Conservation (phyloP, 2,113 vertebrate species). For the Chiloscyllium plagiosum region DNA sequence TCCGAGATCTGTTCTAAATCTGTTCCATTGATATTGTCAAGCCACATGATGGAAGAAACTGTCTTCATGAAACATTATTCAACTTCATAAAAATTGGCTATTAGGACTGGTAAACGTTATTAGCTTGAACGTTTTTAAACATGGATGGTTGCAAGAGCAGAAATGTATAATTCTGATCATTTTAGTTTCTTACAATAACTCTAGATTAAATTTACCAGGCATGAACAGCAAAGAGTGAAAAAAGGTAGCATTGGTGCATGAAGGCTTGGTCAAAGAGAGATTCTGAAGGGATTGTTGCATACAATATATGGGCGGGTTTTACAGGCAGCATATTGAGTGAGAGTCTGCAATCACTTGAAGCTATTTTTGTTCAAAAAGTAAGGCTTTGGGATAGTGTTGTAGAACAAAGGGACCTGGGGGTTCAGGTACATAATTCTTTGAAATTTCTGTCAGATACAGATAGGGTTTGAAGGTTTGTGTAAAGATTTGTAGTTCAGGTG, state of each 20-base stretch:
- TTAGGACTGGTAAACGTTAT: neutral
- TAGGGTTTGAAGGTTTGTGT: too few species aligned
- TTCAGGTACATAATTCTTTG: too few species aligned
- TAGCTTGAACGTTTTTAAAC: neutral
- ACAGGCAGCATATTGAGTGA: neutral
- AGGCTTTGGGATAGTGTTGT: too few species aligned
- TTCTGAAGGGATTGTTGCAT: neutral
- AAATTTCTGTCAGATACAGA: too few species aligned
- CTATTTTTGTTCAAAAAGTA: neutral
- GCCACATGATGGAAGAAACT: neutral
- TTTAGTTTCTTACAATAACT: neutral
- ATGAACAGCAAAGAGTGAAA: neutral
- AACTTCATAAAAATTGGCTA: neutral
- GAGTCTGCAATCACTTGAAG: neutral
- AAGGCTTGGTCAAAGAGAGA: neutral
- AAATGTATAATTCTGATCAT: neutral
- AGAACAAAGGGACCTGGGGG: too few species aligned
- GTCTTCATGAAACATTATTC: neutral
- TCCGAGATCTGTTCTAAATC: neutral
- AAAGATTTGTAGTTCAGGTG: too few species aligned
- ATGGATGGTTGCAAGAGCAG: neutral
- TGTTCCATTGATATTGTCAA: neutral
- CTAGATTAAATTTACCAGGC: neutral
- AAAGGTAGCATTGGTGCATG: neutral
- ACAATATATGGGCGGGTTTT: neutral